Base-by-base conservation (phyloP, 2,113 vertebrate genomes). In the Cyprinodon tularosa region DNA sequence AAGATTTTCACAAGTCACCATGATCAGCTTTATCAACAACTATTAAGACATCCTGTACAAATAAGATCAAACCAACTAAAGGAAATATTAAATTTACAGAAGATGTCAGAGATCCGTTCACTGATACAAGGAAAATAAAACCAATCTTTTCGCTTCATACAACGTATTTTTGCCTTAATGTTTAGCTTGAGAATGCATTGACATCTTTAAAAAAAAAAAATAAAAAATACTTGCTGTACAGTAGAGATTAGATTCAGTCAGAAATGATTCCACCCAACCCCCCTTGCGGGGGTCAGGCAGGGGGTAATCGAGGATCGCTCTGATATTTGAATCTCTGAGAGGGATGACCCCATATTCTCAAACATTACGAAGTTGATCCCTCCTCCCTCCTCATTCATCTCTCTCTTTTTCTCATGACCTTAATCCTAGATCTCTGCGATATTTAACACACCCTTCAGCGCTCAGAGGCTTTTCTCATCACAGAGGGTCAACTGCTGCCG, bases 381-480 rank as follows among this genome's bases (percentile, higher is more conserved):
- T 69, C 61, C 68, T 80, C 72, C 48, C 59, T 44, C 60, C 66
- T 67, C 77, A 78, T 85, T 84, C 87, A 85, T 82, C 78, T 53
- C 50, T 20, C 29, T 71, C 68, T 61, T 47, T 76, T 68, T 67
- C 79, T 74, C 71, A 72, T 74, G 76, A 86, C 85, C 71, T 85
- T 78, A 72, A 81, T 84, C 74, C 72, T 68, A 76, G 81, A 68
- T 80, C 74, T 14, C 75, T 64, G 66, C 14, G 3, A 81, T 80
- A 83, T 86, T 90, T 77, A 85, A 84, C 79, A 69, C 74, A 77
- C 60, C 76, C 84, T 73, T 66, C 40, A 75, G 75, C 71, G 50
- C 78, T 78, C 82, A 50, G 64, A 72, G 69, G 67, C 65, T 71
- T 82, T 77, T 74, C 22, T 64, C 74, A 67, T 79, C 77, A 60